Evolutionary conservation across 2,888 invertebrate genomes (phyloP), one percentile per base, ranked within the genome.

Genomic region (Rhagonycha lutea): DNA sequence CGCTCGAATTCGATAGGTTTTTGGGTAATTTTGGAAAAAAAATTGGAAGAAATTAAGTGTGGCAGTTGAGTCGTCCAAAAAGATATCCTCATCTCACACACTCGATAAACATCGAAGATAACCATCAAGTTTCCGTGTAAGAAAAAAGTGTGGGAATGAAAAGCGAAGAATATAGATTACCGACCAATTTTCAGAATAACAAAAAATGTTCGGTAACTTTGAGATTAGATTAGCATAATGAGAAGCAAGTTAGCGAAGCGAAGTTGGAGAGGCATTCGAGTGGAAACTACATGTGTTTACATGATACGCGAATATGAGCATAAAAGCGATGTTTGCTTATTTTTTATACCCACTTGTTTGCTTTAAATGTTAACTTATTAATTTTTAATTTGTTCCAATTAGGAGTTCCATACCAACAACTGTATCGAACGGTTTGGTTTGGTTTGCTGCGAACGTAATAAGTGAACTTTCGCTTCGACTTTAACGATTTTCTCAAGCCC

Each of bases 211-310:
- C 77, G 77, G 75, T 73, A 78, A 77, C 75, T 77, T 77, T 79
- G 73, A 79, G 75, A 65, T 78, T 73, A 74, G 74, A 78, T 79
- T 79, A 79, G 76, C 78, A 79, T 79, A 79, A 79, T 78, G 71
- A 75, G 74, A 76, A 72, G 74, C 76, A 70, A 74, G 69, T 72
- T 74, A 75, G 76, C 76, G 69, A 72, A 75, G 71, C 78, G 76
- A 79, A 78, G 77, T 80, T 78, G 78, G 78, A 71, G 61, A 80
- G 78, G 77, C 78, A 79, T 78, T 78, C 76, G 71, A 70, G 72
- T 80, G 79, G 77, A 79, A 80, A 79, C 74, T 78, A 78, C 80
- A 79, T 75, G 76, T 79, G 80, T 80, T 80, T 80, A 80, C 80
- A 80, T 76, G 79, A 79, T 79, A 80, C 76, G 78, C 79, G 78